Percentiles rank a stretch among this genome's conserved stretches.
Conservation (phyloP, 2,113 vertebrate species). For the Aphelocoma coerulescens region DNA sequence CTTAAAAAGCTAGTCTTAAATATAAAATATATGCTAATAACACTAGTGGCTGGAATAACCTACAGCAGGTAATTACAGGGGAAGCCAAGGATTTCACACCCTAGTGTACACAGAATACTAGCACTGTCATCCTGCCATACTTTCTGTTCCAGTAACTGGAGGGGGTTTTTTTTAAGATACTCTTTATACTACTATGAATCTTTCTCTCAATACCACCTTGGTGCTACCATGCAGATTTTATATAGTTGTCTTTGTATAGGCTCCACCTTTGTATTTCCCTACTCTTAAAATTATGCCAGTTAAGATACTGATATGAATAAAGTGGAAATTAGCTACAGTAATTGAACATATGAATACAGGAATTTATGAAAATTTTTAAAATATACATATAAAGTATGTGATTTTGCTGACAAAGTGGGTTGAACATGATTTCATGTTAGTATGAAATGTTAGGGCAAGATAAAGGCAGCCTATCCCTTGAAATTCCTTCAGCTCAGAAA, state of each 20-base stretch:
- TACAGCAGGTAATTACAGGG: neutral
- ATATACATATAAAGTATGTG: neutral
- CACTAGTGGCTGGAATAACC: neutral
- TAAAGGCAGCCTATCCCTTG: neutral
- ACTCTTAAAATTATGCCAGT: neutral
- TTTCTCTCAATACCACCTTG: neutral
- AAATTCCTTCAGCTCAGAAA: neutral
- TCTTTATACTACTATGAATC: neutral
- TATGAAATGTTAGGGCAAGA: neutral
- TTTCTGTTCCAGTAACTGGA: neutral
- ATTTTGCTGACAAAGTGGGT: neutral
- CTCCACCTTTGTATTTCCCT: neutral
- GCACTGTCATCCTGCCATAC: neutral
- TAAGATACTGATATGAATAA: neutral
- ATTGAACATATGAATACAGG: neutral
- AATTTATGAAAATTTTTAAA: neutral
- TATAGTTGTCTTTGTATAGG: neutral
- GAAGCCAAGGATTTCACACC: neutral
- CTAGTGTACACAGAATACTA: neutral
- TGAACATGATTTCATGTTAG: neutral
- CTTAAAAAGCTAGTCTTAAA: neutral
- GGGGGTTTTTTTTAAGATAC: neutral
- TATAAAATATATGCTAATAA: neutral
- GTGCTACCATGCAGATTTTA: neutral
- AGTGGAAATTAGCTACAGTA: neutral